These are phyloP conservation scores for Chiloscyllium punctatum DNA, from an alignment of 2,797 vertebrate genomes.

Conservation along the genomic window DNA sequence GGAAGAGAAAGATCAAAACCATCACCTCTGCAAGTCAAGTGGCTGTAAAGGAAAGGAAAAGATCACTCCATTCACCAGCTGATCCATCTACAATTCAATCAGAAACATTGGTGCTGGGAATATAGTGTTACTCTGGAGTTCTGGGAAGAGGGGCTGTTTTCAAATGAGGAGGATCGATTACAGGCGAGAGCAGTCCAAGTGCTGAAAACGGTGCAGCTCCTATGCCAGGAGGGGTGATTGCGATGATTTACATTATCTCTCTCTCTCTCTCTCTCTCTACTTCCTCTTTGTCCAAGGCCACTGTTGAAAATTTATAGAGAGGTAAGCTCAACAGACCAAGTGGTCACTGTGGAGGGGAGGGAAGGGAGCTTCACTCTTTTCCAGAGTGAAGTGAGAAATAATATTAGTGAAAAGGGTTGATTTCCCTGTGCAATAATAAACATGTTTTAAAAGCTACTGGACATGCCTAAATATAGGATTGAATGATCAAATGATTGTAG, in stretches of 20 bases:
- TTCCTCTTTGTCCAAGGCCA: too few relatives aligned
- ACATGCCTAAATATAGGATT: background rate
- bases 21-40: background rate
- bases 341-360: background rate
- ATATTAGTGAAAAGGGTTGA: background rate
- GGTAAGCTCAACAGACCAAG: background rate
- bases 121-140: background rate
- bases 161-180: conserved; percentile 32
- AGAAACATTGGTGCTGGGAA: conserved; percentile 22
- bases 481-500: too few relatives aligned
- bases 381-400: background rate
- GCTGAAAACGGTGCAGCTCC: background rate
- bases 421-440: background rate
- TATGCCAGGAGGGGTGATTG: background rate
- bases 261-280: background rate
- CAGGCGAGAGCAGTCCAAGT: background rate
- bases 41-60: background rate
- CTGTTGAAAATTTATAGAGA: background rate
- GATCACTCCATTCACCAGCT: background rate
- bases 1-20: conserved; percentile 4
- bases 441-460: background rate
- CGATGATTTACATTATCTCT: background rate
- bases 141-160: conserved; percentile 25
- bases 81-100: background rate
- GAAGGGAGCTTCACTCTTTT: background rate